phyloP scores from a whole-genome alignment of 2,797 vertebrate genomes.

The Delichon dasypus region DNA sequence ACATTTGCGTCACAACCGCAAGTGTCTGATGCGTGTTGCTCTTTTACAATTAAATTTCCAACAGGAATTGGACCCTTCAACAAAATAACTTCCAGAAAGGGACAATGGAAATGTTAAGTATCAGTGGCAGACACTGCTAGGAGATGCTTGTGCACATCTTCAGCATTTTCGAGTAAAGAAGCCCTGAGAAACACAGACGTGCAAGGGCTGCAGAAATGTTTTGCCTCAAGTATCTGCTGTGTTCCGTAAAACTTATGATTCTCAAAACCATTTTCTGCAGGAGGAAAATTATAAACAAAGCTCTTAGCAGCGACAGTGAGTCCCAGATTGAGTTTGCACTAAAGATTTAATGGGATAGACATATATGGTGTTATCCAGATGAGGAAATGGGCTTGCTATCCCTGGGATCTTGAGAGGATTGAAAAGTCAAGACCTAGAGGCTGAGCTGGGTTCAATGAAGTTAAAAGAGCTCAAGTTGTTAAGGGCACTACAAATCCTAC shows the following conservation, averaged over 20 bases:
- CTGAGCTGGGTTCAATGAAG: not conserved
- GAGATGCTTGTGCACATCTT: rapidly evolving
- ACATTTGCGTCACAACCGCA: not conserved
- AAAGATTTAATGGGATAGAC: not conserved
- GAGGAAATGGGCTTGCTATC: not conserved
- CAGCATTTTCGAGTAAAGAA: not conserved
- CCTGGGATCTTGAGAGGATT: not conserved
- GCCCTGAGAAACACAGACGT: not conserved
- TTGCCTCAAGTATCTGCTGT: not conserved
- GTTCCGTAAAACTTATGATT: not conserved
- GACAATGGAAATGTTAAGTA: not conserved
- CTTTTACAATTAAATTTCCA: not conserved
- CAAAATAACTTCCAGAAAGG: not conserved
- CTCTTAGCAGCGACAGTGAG: not conserved
- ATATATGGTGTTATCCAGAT: not conserved
- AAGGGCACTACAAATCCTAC: not conserved
- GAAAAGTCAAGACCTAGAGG: not conserved
- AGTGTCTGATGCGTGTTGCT: not conserved
- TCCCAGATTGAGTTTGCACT: not conserved
- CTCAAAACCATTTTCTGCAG: not conserved
- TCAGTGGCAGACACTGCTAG: not conserved
- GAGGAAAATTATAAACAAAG: not conserved
- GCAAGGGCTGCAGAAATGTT: not conserved
- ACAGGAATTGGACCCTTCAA: not conserved
- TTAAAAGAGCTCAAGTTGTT: not conserved